phyloP scores from a whole-genome alignment of 2,113 vertebrate genomes.

The Ranitomeya imitator region DNA sequence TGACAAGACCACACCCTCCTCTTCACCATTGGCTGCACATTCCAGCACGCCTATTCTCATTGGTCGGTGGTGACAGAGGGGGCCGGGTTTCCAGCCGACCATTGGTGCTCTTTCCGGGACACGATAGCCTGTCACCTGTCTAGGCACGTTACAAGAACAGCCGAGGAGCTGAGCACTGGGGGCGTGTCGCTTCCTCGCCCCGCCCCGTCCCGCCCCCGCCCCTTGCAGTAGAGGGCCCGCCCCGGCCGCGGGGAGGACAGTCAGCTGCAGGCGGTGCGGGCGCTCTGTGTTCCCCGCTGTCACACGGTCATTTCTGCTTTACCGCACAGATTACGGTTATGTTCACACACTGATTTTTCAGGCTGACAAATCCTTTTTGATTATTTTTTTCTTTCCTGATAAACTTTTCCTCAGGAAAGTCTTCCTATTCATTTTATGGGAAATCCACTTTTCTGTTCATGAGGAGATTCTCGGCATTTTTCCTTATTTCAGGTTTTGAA shows the following conservation, averaged over 20 bases:
- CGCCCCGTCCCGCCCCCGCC: neutral
- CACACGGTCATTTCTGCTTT: no score
- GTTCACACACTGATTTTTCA: no score
- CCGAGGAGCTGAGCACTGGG: neutral
- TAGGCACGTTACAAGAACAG: constrained; percentile 69
- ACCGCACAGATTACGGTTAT: no score
- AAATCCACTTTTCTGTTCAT: no score
- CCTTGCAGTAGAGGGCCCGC: neutral
- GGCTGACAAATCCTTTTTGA: no score
- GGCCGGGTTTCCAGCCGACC: constrained; percentile 2
- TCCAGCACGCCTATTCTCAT: neutral
- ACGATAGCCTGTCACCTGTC: constrained; percentile 18
- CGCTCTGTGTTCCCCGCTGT: no score
- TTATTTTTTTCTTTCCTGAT: no score
- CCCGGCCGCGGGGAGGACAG: neutral
- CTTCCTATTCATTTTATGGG: no score
- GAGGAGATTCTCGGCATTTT: no score
- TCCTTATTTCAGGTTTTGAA: no score
- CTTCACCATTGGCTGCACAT: constrained; percentile 58
- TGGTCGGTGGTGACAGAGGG: constrained; percentile 53
- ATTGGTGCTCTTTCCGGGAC: constrained; percentile 48
- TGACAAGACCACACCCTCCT: constrained; percentile 68
- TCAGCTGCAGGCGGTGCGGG: no score
- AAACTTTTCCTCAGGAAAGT: no score
- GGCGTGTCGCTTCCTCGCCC: neutral